Base-by-base conservation (phyloP, 2,888 invertebrate genomes). In the Athalia circularis region DNA sequence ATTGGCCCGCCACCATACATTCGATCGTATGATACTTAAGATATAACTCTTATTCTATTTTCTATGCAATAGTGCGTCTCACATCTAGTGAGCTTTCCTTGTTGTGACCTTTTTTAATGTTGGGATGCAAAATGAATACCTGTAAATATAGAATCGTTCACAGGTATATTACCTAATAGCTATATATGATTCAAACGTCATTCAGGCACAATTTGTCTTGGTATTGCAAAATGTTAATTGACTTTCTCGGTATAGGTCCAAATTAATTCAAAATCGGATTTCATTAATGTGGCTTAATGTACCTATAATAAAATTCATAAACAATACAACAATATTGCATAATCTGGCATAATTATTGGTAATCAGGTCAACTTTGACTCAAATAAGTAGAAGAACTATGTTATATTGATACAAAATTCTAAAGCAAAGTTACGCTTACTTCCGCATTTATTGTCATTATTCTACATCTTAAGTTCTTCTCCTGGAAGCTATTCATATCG, bases 1-100 rank as follows among this genome's bases (percentile, higher is more conserved):
- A 62, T 75, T 75, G 62, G 64, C 75, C 75, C 64, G 64, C 64
- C 75, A 61, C 75, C 75, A 75, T 75, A 75, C 75, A 75, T 61
- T 75, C 64, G 50, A 50, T 75, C 52, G 11, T 64, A 62, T 72
- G 29, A 59, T 68, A 68, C 8, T 52, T 43, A 29, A 54, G 47
- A 29, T 59, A 47, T 47, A 72, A 59, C 13, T 72, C 43, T 72
- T 59, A 59, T 59, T 59, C 59, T 72, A 72, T 59, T 59, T 8
- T 3, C 59, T 72, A n/a, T 59, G 9, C 7, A 5, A 72, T 59
- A 9, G 29, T 29, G 29, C 29, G 29, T 29, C 29, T 59, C 47
- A 4, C 59, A 62, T 47, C 9, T 72, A n/a, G 54, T 13, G 52
- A 59, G 9, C 57, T 72, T 57, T 9, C 45, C 45, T 47, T 13